A percentile compares a stretch with the other conserved stretches of the same genome.
phyloP scores from a whole-genome alignment of 2,888 invertebrate genomes.

The Agrotis segetum region DNA sequence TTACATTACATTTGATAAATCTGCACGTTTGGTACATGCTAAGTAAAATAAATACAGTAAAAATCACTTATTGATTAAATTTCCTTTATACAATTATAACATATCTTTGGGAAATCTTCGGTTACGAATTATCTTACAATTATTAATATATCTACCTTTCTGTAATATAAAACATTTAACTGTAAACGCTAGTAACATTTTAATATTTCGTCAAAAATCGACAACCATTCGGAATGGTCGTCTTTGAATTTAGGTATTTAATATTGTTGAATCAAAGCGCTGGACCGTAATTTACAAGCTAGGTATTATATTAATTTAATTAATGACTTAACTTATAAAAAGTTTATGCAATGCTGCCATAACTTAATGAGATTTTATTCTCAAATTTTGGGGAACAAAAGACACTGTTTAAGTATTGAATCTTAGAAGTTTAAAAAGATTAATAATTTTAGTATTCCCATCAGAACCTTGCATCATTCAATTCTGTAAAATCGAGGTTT shows the following conservation, averaged over 20 bases:
- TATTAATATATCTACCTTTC: conserved; percentile 59
- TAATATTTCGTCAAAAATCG: conserved; percentile 63
- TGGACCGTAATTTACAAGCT: conserved; percentile 46
- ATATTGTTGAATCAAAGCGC: conserved; percentile 54
- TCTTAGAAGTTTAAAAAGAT: conserved; percentile 31
- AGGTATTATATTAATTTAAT: conserved; percentile 26
- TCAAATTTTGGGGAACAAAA: conserved; percentile 22
- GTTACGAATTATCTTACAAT: conserved; percentile 50
- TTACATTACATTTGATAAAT: conserved; percentile 10
- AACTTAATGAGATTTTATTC: conserved; percentile 34
- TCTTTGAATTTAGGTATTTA: conserved; percentile 47
- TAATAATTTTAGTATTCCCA: conserved; percentile 17
- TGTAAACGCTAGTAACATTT: conserved; percentile 63
- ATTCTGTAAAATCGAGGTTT: conserved; percentile 36
- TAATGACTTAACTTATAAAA: conserved; percentile 39
- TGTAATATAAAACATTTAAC: conserved; percentile 68
- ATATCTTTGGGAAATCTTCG: conserved; percentile 67
- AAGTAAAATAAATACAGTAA: conserved; percentile 42
- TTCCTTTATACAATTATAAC: conserved; percentile 51
- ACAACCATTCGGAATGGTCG: conserved; percentile 68
- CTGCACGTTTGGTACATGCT: conserved; percentile 4
- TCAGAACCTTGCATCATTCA: conserved; percentile 28
- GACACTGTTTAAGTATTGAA: conserved; percentile 8
- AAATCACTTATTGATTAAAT: conserved; percentile 41
- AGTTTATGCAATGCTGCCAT: conserved; percentile 61